Percentiles rank a stretch among this genome's conserved stretches.
Evolutionary conservation across 2,797 vertebrate genomes (phyloP).

Genomic region (Naso thynnoides): DNA sequence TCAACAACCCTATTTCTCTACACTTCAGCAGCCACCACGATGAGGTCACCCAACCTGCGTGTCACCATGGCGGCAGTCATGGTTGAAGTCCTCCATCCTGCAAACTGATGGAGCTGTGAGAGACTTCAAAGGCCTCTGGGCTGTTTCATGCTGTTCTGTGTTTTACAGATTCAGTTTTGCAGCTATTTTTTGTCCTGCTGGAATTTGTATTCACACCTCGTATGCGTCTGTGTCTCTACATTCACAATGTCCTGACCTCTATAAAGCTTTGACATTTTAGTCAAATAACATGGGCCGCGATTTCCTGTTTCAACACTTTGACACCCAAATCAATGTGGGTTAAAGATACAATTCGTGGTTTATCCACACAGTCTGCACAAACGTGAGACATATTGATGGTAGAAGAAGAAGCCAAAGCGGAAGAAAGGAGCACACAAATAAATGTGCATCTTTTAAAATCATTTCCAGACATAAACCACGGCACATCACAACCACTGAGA

Average conservation of each 20-base stretch:
- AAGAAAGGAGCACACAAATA: background rate
- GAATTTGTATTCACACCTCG: conserved; percentile 62
- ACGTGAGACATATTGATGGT: conserved; percentile 7
- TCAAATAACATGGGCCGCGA: conserved; percentile 60
- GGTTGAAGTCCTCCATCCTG: conserved; percentile 13
- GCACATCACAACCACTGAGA: no score
- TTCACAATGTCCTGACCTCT: conserved; percentile 62
- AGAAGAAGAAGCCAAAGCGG: background rate
- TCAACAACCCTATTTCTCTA: background rate
- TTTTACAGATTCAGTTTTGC: conserved; percentile 42
- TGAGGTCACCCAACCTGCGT: background rate
- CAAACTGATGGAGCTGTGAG: conserved; percentile 28
- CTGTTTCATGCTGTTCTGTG: conserved; percentile 31
- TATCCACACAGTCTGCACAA: conserved; percentile 27
- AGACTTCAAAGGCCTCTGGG: conserved; percentile 33
- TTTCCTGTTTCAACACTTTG: conserved; percentile 60
- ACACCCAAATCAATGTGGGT: conserved; percentile 60
- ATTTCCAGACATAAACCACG: background rate
- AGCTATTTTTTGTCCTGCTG: background rate
- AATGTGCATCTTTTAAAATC: background rate
- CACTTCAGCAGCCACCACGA: background rate
- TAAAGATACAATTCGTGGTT: conserved; percentile 57
- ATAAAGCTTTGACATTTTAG: conserved; percentile 73
- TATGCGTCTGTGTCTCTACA: conserved; percentile 25
- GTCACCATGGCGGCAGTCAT: conserved; percentile 10